phyloP scores from a whole-genome alignment of 1,140 invertebrate genomes.

The Bicyclus anynana region DNA sequence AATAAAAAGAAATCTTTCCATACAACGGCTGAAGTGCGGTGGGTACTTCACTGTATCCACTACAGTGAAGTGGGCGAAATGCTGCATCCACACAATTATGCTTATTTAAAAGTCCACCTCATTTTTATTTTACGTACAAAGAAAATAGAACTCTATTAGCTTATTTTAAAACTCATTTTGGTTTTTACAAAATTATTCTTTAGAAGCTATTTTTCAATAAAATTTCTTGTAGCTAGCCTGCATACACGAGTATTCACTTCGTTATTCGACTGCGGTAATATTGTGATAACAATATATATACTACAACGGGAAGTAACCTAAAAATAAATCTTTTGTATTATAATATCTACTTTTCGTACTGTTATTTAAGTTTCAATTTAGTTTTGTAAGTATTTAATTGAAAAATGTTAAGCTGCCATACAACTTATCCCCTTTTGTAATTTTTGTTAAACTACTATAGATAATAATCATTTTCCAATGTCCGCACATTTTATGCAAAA shows the following conservation, averaged over 20 bases:
- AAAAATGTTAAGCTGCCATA: too few species aligned
- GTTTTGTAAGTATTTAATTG: too few species aligned
- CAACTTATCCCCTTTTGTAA: too few species aligned
- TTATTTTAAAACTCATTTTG: conserved; percentile 29
- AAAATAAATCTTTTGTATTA: not conserved
- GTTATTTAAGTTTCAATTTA: too few species aligned
- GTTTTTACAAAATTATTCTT: not conserved
- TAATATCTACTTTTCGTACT: not conserved
- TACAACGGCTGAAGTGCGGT: conserved; percentile 43
- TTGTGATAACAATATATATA: conserved; percentile 22
- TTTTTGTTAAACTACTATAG: too few species aligned
- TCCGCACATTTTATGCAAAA: too few species aligned
- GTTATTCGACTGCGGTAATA: conserved; percentile 59
- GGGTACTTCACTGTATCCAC: conserved; percentile 51
- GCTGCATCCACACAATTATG: conserved; percentile 47
- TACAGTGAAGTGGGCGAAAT: conserved; percentile 49
- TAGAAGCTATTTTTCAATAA: conserved; percentile 43
- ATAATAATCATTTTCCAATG: too few species aligned
- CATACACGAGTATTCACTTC: conserved; percentile 58
- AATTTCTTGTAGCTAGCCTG: conserved; percentile 42
- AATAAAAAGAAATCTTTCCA: conserved; percentile 18
- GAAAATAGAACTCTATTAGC: conserved; percentile 19
- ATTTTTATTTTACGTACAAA: not conserved
- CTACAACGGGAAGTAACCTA: not conserved
- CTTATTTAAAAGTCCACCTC: conserved; percentile 35